These are phyloP conservation scores for Latrodectus geometricus DNA, from an alignment of 1,140 invertebrate genomes.

Conservation along the genomic window DNA sequence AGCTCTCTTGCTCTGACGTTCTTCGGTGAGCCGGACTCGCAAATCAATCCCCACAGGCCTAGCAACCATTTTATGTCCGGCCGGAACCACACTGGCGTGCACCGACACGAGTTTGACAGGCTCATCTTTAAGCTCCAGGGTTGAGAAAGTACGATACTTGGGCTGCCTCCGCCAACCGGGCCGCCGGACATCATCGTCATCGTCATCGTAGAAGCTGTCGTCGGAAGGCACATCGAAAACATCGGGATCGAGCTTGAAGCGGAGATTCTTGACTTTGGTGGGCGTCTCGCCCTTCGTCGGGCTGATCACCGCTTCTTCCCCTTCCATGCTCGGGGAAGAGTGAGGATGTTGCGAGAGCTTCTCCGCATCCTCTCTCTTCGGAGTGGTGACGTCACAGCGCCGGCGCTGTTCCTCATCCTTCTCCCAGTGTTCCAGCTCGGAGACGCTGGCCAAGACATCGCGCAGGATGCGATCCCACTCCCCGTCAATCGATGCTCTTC, in stretches of 20 bases:
- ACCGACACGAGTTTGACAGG: constrained; percentile 45
- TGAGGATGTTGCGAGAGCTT: constrained; percentile 27
- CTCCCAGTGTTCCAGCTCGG: constrained; percentile 43
- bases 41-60: constrained; percentile 48
- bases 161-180: constrained; percentile 10
- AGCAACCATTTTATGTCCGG: constrained; percentile 51
- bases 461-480: constrained; percentile 55
- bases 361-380: constrained; percentile 33
- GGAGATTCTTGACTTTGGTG: constrained; percentile 55
- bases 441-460: constrained; percentile 52
- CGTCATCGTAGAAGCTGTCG: constrained; percentile 52
- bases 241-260: constrained; percentile 58
- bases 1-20: constrained; percentile 28
- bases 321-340: constrained; percentile 32
- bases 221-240: constrained; percentile 57
- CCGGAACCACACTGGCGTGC: constrained; percentile 51
- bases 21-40: constrained; percentile 35
- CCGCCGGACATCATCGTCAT: background rate
- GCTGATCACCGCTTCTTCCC: constrained; percentile 5
- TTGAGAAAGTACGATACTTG: constrained; percentile 25
- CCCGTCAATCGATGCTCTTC: constrained; percentile 32
- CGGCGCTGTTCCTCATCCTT: constrained; percentile 14
- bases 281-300: constrained; percentile 45
- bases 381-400: constrained; percentile 16
- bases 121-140: constrained; percentile 33